Conservation (phyloP, 2,888 invertebrate genomes). For the Sminthurides aquaticus region DNA sequence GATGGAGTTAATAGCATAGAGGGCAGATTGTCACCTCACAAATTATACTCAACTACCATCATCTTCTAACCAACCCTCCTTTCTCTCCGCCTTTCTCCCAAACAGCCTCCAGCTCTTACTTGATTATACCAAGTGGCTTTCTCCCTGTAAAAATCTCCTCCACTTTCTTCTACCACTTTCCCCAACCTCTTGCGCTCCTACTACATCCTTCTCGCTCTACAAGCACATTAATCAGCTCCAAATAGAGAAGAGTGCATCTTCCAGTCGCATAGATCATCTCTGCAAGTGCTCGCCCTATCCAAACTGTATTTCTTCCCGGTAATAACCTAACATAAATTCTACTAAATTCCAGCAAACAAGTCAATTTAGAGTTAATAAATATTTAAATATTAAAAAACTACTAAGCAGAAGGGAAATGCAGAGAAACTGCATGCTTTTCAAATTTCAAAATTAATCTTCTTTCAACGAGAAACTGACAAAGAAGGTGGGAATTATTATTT, state of each 20-base stretch:
- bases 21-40: constrained; percentile 33
- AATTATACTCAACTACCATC: constrained; percentile 31
- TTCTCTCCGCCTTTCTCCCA: constrained; percentile 13
- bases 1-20: constrained; percentile 31
- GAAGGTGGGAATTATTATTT: too few relatives aligned
- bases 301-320: background rate
- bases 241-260: constrained; percentile 15
- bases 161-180: background rate
- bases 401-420: background rate
- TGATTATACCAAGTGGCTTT: background rate
- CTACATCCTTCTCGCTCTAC: constrained; percentile 18
- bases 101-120: background rate
- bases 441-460: too few relatives aligned
- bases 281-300: background rate
- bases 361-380: background rate
- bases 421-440: background rate
- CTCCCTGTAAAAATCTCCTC: background rate
- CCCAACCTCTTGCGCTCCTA: constrained; percentile 7
- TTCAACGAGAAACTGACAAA: too few relatives aligned
- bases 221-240: constrained; percentile 28
- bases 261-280: background rate
- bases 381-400: background rate
- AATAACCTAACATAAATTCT: background rate
- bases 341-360: background rate
- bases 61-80: constrained; percentile 7